Evolutionary conservation across 2,888 invertebrate genomes (phyloP), one percentile per base, ranked within the genome.

Genomic region (Synanthedon formicaeformis): DNA sequence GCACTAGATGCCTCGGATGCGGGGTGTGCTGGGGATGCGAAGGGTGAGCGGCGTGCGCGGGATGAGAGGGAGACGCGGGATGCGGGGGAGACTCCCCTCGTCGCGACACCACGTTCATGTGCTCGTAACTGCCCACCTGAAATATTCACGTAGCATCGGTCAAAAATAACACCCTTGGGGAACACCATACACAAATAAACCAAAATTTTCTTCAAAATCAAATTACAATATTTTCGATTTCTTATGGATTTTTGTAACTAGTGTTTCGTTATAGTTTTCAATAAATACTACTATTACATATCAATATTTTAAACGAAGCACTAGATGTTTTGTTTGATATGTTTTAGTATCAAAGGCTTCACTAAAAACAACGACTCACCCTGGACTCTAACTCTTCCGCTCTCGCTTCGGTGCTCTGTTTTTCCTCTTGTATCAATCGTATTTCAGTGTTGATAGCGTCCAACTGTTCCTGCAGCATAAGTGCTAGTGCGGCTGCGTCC

Each of bases 401-500:
- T 50, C 98, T 85, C 4, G 97, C 96, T 82, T 99, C 99, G 0
- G 99, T 97, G 78, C 92, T 96, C 82, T 97, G 96, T 76, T 98
- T 98, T 85, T 98, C 98, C 85, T 98, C 97, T 90, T 98, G 95
- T 48, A 92, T 92, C 76, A 92, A 88, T 5, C 90, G 91, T 69
- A 99, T 99, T 90, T 99, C 99, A 69, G 98, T 98, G 88, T 99
- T 99, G 81, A 99, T 99, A 71, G 99, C 99, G 89, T 99, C 99
- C 59, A 99, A 89, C 82, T 99, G 98, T 72, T 99, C 99, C 81
- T 99, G 99, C 65, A 99, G 90, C 97, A 99, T 98, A 77, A 98
- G 92, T 50, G 99, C 99, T 60, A 99, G 88, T 0, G 98, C 97
- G 72, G 99, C 99, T 51, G 99, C 98, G 83, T 99, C 99, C 3